Evolutionary conservation across 2,888 invertebrate species (phyloP), one percentile per base, ranked within the genome.

Genomic region (Caenorhabditis plicata): DNA sequence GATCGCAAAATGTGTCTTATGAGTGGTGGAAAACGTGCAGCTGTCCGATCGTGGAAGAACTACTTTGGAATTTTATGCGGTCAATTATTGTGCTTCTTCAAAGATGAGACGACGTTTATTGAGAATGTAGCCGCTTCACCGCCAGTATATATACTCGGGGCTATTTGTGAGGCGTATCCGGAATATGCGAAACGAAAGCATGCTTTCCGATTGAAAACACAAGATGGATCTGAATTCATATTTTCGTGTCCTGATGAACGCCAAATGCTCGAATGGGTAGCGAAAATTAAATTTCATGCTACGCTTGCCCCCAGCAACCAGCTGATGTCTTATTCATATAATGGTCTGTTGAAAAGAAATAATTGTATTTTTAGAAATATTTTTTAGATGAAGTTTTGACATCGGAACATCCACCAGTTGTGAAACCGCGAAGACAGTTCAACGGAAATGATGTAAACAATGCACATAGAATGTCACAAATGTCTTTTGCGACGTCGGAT

Each of bases 51-150:
- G 0, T 98, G 98, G 98, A 92, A 94, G 78, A 87, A 87, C 49
- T 91, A 90, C 84, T 91, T 94, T 83, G 90, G 92, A 0, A 95
- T 95, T 49, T 86, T 98, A 22, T 96, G 94, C 81, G 96, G 96
- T 0, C 96, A 98, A 82, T 85, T 95, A 74, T 85, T 98, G 46
- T 95, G 94, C 84, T 96, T 98, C 88, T 98, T 96, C 86, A 89
- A 93, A 67, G 80, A 94, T 81, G 89, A 90, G 80, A 88, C 89
- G 71, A 92, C 92, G 83, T 94, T 93, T 84, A 86, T 87, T 60
- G 88, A 88, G 68, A 89, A 91, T 76, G 90, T 90, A 84, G 81
- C 81, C 13, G 67, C 74, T 8, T 73, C 82, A 1, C 81, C 83
- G 0, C 83, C 83, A 17, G 71, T 84, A n/a, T 81, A 81, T 64